Evolutionary conservation across 2,113 vertebrate species (phyloP), one percentile per base, ranked within the genome.

Genomic region (Onychostoma macrolepis): DNA sequence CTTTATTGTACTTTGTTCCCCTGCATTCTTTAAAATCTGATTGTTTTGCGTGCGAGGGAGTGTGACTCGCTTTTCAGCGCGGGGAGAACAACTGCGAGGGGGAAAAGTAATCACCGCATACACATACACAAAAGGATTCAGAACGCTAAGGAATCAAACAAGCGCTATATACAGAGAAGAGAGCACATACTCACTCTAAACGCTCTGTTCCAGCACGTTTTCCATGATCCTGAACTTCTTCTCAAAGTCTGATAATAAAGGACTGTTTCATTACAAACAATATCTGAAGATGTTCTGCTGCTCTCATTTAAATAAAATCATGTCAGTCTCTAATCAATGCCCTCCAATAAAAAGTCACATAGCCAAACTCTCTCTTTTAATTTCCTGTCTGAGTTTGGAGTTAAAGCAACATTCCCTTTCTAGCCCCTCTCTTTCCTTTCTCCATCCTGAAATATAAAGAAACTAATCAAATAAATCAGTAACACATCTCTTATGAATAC

Each of bases 11-110:
- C 87, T 91, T 93, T 92, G 92, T 93, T 94, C 92, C 89, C 90
- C 90, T 88, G 56, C 53, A 72, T 83, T 89, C 76, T 87, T 50
- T 91, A 90, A 93, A 95, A 95, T 95, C 92, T 93, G 94, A 96
- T 95, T 95, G 94, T 94, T 94, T 92, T 92, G 91, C 88, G 89
- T 94, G 92, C 91, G 92, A 91, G 93, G 90, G 93, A 95, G 93
- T 91, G 92, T 92, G 93, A 92, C 92, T 93, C 91, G 80, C 81
- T 84, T 79, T 78, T 87, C 75, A 75, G 81, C 89, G 91, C 91
- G 65, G 92, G 89, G 88, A 92, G 86, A 86, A 93, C 90, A 89
- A 90, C 85, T 87, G 93, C 80, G 91, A 90, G 92, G 90, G 88
- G 92, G 80, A 92, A 86, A 80, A 48, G 63, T 67, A 76, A 86